These are phyloP conservation scores for Noctua janthe DNA, from an alignment of 2,888 invertebrate genomes.

Conservation along the genomic window DNA sequence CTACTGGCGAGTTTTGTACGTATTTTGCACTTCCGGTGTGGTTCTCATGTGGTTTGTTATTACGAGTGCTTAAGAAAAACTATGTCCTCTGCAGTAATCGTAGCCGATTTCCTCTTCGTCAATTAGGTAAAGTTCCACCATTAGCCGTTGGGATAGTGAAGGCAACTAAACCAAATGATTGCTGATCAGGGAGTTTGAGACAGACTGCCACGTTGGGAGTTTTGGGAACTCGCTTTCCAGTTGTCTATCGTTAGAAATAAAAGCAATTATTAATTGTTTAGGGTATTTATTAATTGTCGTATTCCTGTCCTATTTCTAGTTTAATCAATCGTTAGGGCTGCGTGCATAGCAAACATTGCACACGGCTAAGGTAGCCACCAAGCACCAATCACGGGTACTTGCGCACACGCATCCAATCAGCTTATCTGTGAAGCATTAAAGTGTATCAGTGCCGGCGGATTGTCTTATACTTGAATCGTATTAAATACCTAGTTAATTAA, in stretches of 20 bases:
- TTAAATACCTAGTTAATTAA: slow-evolving; percentile 1
- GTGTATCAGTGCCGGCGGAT: slow-evolving; percentile 42
- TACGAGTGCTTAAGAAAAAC: background rate
- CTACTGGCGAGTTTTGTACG: background rate
- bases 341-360: slow-evolving; percentile 54
- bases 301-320: background rate
- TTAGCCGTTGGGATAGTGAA: background rate
- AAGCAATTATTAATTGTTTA: background rate
- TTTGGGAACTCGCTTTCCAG: too few relatives aligned
- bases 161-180: background rate
- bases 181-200: background rate
- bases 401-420: slow-evolving; percentile 47
- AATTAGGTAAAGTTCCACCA: background rate
- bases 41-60: background rate
- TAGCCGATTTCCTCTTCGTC: background rate
- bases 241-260: background rate
- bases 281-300: background rate
- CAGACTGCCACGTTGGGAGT: background rate
- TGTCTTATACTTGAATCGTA: slow-evolving; percentile 15
- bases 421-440: slow-evolving; percentile 52
- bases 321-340: slow-evolving; percentile 13
- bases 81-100: background rate
- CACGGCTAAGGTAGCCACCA: slow-evolving; percentile 44
- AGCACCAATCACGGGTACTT: slow-evolving; percentile 8
- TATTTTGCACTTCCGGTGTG: background rate